phyloP scores from a whole-genome alignment of 53 echinoderm and acorn worm species.

The Glandiceps talaboti region DNA sequence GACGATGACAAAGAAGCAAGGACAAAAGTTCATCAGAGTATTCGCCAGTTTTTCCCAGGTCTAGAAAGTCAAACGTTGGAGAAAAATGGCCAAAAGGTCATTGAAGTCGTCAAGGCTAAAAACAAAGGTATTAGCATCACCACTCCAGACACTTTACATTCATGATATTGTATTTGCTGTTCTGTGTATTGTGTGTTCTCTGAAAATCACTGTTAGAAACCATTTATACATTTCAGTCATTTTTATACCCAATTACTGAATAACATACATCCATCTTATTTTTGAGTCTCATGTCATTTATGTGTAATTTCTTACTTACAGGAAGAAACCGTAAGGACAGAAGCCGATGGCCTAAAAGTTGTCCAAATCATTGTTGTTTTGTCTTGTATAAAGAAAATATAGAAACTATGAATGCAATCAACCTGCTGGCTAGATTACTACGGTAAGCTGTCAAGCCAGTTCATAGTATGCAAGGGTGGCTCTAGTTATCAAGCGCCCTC shows the following conservation, averaged over 20 bases:
- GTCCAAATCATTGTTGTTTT: constrained; percentile 72
- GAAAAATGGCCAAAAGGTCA: constrained; percentile 49
- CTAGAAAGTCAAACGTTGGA: constrained; percentile 74
- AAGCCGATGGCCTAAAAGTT: constrained; percentile 64
- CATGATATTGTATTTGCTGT: no score
- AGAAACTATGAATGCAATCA: constrained; percentile 62
- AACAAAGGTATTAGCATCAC: neutral
- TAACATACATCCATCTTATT: no score
- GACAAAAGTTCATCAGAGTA: constrained; percentile 51
- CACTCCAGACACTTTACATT: no score
- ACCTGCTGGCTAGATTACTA: constrained; percentile 63
- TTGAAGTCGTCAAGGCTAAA: constrained; percentile 36
- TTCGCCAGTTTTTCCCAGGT: constrained; percentile 42
- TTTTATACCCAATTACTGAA: no score
- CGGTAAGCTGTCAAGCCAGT: no score
- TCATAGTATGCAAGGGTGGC: no score
- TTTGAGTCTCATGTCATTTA: no score
- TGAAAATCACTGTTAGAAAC: no score
- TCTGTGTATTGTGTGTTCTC: no score
- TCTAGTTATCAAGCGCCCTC: no score
- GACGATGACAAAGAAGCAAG: constrained; percentile 56
- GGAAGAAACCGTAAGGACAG: constrained; percentile 6
- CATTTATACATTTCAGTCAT: no score
- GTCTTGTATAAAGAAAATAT: constrained; percentile 91
- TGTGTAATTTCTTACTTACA: constrained; percentile 1